A percentile compares a stretch with the other conserved stretches of the same genome.
Conservation (phyloP, 2,888 invertebrate species). For the Hybos culiciformis region DNA sequence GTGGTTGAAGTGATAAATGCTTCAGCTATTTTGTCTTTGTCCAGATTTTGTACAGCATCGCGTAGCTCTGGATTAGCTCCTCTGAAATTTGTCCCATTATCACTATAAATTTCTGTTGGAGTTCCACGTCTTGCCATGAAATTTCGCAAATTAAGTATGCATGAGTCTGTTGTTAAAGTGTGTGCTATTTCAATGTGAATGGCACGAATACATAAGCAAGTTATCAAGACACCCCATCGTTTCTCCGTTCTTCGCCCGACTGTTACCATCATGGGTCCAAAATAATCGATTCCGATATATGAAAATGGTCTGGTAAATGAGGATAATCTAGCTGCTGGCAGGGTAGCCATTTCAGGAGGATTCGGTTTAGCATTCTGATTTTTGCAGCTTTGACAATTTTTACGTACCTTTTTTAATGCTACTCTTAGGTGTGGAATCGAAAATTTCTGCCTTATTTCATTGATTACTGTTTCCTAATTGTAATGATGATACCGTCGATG, state of each 20-base stretch:
- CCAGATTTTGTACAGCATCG: neutral
- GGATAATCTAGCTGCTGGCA: constrained; percentile 7
- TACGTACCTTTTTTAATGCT: constrained; percentile 5
- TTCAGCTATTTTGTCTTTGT: neutral
- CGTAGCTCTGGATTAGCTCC: constrained; percentile 6
- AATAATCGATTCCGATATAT: constrained; percentile 10
- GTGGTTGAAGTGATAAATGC: constrained; percentile 5
- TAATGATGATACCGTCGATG: constrained; percentile 7
- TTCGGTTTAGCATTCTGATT: constrained; percentile 9
- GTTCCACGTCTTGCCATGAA: constrained; percentile 9
- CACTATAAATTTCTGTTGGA: constrained; percentile 8
- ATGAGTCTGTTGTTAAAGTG: constrained; percentile 15
- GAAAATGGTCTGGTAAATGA: constrained; percentile 10
- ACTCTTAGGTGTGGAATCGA: constrained; percentile 3
- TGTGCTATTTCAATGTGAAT: constrained; percentile 15
- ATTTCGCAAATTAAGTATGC: constrained; percentile 10
- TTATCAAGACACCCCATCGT: constrained; percentile 13
- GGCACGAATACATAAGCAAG: constrained; percentile 12
- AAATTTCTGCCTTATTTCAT: constrained; percentile 10
- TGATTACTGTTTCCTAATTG: constrained; percentile 8
- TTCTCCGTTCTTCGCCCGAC: constrained; percentile 10
- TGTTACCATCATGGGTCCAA: constrained; percentile 8
- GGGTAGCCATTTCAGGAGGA: constrained; percentile 9
- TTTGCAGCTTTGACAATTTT: constrained; percentile 11
- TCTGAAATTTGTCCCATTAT: constrained; percentile 14